phyloP scores from a whole-genome alignment of 2,797 vertebrate genomes.

The Hoplostethus mediterraneus region DNA sequence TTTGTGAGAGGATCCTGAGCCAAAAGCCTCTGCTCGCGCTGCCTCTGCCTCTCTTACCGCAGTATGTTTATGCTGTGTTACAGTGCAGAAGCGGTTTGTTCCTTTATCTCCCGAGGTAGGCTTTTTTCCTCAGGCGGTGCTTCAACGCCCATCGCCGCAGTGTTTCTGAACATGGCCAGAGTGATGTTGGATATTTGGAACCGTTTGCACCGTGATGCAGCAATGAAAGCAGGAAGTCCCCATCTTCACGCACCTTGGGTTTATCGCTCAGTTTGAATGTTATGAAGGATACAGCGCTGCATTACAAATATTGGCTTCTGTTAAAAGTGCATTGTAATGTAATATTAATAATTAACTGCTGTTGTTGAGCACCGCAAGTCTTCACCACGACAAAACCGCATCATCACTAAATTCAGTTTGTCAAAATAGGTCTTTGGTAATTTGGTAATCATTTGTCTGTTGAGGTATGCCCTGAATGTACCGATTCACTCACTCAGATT shows the following conservation, averaged over 20 bases:
- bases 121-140: not conserved
- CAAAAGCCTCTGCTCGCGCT: constrained; percentile 28
- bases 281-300: not conserved
- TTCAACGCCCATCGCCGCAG: not conserved
- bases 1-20: constrained; percentile 48
- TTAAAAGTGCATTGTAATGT: not conserved
- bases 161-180: not conserved
- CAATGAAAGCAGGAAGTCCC: not conserved
- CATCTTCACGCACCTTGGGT: not conserved
- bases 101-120: not conserved
- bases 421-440: not conserved
- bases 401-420: not conserved
- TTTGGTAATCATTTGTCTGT: not conserved
- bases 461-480: not conserved
- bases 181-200: not conserved
- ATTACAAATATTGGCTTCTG: too few species aligned
- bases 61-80: constrained; percentile 16
- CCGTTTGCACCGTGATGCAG: not conserved
- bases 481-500: too few species aligned
- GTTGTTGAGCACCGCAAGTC: not conserved
- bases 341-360: not conserved
- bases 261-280: not conserved
- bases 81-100: not conserved
- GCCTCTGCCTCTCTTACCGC: constrained; percentile 4
- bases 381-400: not conserved